phyloP scores from a whole-genome alignment of 2,797 vertebrate genomes.

The Squalus acanthias region DNA sequence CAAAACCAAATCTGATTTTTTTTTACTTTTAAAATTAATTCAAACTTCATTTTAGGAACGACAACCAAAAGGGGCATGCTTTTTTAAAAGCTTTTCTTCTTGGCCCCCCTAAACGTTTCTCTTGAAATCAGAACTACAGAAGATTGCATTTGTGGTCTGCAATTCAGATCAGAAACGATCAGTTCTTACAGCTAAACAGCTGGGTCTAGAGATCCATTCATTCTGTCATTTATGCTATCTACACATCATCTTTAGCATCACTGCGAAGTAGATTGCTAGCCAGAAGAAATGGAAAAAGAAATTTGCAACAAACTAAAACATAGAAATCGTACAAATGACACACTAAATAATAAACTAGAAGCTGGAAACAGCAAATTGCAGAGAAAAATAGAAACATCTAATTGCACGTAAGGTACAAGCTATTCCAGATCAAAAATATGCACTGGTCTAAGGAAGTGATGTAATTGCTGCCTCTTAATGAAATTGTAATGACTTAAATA shows the following conservation, averaged over 20 bases:
- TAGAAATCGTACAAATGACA: background rate
- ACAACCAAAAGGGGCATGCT: background rate
- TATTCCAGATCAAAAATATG: background rate
- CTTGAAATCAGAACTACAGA: background rate
- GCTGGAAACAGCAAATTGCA: background rate
- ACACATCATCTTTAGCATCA: background rate
- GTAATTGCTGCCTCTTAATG: background rate
- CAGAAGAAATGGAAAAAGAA: too few relatives aligned
- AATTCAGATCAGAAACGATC: background rate
- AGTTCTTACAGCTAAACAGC: background rate
- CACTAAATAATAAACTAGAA: background rate
- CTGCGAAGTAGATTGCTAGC: too few relatives aligned
- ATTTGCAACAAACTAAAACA: too few relatives aligned
- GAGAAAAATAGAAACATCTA: conserved; percentile 4
- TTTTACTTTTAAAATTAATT: background rate
- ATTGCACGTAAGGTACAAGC: background rate
- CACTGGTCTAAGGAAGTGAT: background rate
- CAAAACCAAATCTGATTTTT: background rate
- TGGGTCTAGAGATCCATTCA: background rate
- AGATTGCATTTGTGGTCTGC: background rate
- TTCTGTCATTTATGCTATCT: background rate
- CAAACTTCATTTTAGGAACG: background rate
- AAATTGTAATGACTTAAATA: background rate
- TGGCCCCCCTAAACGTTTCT: background rate
- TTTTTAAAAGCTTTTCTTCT: background rate